Conservation (phyloP, 2,888 invertebrate species). For the Colostygia pectinataria region DNA sequence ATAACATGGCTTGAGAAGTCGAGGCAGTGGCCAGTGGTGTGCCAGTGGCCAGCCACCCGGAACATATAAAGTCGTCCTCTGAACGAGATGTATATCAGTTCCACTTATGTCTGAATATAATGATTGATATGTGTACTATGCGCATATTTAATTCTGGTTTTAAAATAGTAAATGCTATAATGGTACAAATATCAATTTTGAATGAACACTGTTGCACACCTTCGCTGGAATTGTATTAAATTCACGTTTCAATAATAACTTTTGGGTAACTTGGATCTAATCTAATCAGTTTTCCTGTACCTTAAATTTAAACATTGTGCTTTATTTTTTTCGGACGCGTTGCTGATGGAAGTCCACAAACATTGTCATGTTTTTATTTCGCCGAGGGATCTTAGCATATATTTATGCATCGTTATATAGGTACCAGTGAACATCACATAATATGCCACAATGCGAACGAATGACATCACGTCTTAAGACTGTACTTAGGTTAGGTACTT, state of each 20-base stretch:
- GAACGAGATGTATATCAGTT: slow-evolving; percentile 25
- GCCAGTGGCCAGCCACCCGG: slow-evolving; percentile 47
- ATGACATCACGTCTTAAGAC: slow-evolving; percentile 69
- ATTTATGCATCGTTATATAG: slow-evolving; percentile 33
- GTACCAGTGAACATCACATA: slow-evolving; percentile 38
- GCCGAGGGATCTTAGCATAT: slow-evolving; percentile 52
- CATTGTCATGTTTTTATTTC: slow-evolving; percentile 68
- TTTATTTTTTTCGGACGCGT: slow-evolving; percentile 33
- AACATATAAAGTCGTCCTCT: slow-evolving; percentile 46
- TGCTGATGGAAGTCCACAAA: slow-evolving; percentile 55
- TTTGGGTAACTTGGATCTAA: slow-evolving; percentile 11
- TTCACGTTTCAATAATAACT: slow-evolving; percentile 5
- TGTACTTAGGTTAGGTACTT: slow-evolving; percentile 35
- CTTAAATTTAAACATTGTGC: slow-evolving; percentile 18
- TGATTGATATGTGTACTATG: slow-evolving; percentile 11
- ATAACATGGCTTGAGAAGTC: slow-evolving; percentile 13
- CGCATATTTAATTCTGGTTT: too few species aligned
- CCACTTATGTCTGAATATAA: slow-evolving; percentile 14
- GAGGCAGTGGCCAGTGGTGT: slow-evolving; percentile 41
- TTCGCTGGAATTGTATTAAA: too few species aligned
- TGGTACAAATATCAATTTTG: too few species aligned
- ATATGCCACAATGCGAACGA: slow-evolving; percentile 57
- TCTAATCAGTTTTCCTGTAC: slow-evolving; percentile 37
- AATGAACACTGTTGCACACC: too few species aligned
- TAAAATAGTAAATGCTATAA: too few species aligned